Percentiles rank a stretch among this genome's conserved stretches.
Evolutionary conservation across 2,113 vertebrate species (phyloP).

Genomic region (Perca flavescens): DNA sequence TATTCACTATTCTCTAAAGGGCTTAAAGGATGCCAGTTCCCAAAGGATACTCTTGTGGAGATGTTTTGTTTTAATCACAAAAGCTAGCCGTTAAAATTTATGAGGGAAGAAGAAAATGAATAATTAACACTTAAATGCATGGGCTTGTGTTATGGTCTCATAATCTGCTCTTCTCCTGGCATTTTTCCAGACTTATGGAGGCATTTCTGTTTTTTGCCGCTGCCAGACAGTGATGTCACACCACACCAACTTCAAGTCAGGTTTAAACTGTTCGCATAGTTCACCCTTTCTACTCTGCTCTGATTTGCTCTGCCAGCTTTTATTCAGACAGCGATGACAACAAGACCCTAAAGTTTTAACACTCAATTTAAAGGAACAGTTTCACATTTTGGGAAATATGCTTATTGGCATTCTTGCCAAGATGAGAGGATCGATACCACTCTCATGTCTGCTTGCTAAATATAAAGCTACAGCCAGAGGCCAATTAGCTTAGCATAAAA

Average conservation of each 20-base stretch:
- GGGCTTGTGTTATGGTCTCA: slow-evolving; percentile 70
- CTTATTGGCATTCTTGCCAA: neutral
- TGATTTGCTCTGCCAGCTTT: slow-evolving; percentile 25
- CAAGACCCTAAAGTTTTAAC: slow-evolving; percentile 18
- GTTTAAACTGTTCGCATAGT: slow-evolving; percentile 44
- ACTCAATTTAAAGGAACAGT: slow-evolving; percentile 4
- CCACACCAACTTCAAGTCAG: slow-evolving; percentile 55
- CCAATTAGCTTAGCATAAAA: slow-evolving; percentile 10
- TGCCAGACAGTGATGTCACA: slow-evolving; percentile 72
- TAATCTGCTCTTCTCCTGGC: slow-evolving; percentile 71
- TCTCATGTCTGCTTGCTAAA: neutral
- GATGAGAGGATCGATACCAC: neutral
- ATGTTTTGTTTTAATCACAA: slow-evolving; percentile 85
- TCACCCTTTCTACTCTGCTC: slow-evolving; percentile 33
- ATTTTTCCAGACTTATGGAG: slow-evolving; percentile 71
- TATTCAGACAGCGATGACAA: slow-evolving; percentile 16
- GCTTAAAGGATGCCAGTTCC: slow-evolving; percentile 81
- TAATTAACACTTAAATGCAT: slow-evolving; percentile 84
- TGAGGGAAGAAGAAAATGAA: slow-evolving; percentile 76
- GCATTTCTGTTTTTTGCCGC: slow-evolving; percentile 48
- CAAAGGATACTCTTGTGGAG: slow-evolving; percentile 74
- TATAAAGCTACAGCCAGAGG: neutral
- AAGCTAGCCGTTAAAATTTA: slow-evolving; percentile 82
- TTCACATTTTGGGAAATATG: slow-evolving; percentile 7
- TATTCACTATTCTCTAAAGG: slow-evolving; percentile 81